Evolutionary conservation across 2,888 invertebrate genomes (phyloP).

Genomic region (Orthonevra nobilis): DNA sequence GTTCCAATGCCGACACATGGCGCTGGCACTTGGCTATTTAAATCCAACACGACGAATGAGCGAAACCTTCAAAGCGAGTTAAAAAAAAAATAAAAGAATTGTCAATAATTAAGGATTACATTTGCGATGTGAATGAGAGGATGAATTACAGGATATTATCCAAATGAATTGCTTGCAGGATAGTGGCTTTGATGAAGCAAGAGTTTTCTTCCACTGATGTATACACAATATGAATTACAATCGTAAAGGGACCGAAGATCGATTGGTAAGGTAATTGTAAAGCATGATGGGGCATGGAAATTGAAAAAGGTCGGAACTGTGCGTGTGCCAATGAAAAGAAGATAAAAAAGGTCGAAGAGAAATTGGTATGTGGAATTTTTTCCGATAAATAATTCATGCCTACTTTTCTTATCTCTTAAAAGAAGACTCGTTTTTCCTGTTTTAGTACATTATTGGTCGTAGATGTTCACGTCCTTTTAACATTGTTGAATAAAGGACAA

Average conservation of each 20-base stretch:
- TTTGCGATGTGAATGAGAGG: slow-evolving; percentile 10
- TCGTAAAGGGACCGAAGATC: slow-evolving; percentile 28
- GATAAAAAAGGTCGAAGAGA: too few species aligned
- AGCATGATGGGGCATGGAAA: too few species aligned
- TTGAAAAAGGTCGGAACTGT: too few species aligned
- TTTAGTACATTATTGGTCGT: too few species aligned
- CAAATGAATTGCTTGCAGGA: slow-evolving; percentile 12
- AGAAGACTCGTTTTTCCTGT: too few species aligned
- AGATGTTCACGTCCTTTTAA: too few species aligned
- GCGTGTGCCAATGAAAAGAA: too few species aligned
- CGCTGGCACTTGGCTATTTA: slow-evolving; percentile 16
- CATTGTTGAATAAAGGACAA: too few species aligned
- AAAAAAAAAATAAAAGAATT: slow-evolving; percentile 25
- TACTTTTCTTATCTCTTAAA: too few species aligned
- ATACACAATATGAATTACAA: slow-evolving; percentile 19
- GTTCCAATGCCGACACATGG: slow-evolving; percentile 15
- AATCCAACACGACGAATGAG: slow-evolving; percentile 29
- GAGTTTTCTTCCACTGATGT: slow-evolving; percentile 25
- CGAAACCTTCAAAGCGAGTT: slow-evolving; percentile 16
- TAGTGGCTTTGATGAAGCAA: background rate
- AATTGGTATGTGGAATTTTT: too few species aligned
- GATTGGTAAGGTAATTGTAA: slow-evolving; percentile 25
- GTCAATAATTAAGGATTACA: slow-evolving; percentile 54
- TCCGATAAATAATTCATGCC: too few species aligned
- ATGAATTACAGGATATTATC: slow-evolving; percentile 25